Conservation (phyloP, 2,113 vertebrate genomes). For the Girardinichthys multiradiatus region DNA sequence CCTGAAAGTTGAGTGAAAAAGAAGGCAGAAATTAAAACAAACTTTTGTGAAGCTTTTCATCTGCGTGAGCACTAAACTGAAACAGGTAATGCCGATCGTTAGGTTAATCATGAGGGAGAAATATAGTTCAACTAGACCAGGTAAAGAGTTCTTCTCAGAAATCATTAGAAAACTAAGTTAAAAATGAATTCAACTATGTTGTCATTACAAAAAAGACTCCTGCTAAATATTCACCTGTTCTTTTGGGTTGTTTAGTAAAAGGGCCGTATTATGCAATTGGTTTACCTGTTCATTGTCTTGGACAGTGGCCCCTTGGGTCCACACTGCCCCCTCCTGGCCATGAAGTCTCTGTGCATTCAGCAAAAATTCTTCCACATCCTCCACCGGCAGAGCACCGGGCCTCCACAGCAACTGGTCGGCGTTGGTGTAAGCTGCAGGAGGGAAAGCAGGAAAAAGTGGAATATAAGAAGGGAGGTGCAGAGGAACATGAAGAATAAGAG, state of each 20-base stretch:
- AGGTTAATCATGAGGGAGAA: too few relatives aligned
- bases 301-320: conserved; percentile 77
- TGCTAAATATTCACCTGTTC: neutral
- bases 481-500: too few relatives aligned
- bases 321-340: conserved; percentile 72
- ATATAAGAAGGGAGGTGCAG: neutral
- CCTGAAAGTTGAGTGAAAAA: conserved; percentile 73
- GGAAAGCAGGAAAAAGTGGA: neutral
- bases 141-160: neutral
- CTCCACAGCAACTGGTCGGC: conserved; percentile 95
- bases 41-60: too few relatives aligned
- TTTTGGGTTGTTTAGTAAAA: too few relatives aligned
- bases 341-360: conserved; percentile 80
- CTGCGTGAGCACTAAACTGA: too few relatives aligned
- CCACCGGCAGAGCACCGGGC: conserved; percentile 84
- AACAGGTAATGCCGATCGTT: neutral
- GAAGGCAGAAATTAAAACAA: neutral
- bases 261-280: too few relatives aligned
- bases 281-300: conserved; percentile 93
- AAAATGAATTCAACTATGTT: too few relatives aligned
- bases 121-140: neutral
- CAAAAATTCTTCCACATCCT: conserved; percentile 91
- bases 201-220: neutral
- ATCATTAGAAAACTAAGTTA: too few relatives aligned
- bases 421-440: conserved; percentile 82